Base-by-base conservation (phyloP, 2,888 invertebrate genomes). In the Nemoura dubitans region DNA sequence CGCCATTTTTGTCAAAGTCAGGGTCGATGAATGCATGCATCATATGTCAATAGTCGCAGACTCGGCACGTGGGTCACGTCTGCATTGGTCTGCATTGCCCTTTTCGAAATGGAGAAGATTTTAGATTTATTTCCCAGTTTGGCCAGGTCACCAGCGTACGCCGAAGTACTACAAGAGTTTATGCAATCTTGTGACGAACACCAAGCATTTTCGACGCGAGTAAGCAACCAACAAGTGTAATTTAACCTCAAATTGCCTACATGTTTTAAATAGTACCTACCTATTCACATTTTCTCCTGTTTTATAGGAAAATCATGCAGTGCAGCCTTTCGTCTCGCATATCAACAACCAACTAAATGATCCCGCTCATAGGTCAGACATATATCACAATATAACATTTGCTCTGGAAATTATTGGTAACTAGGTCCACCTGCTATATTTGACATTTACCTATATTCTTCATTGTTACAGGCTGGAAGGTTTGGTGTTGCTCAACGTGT, bases 41-140 rank as follows among this genome's bases (percentile, higher is more conserved):
- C n/a, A n/a, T n/a, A 59, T 14, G 59, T 59, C 16, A 59, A 59
- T 59, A 21, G 16, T 59, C 59, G n/a, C n/a, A n/a, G n/a, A n/a
- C n/a, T 14, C 16, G 59, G 21, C 59, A 59, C 59, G 59, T 59
- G 59, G 21, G 36, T 36, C 36, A 36, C 36, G 3, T n/a, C n/a
- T n/a, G n/a, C n/a, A n/a, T 36, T 36, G 21, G 21, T 59, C 59
- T 59, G 59, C 3, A 59, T 59, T 36, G 10, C 3, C 36, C 10
- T 36, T 36, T 36, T 36, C 59, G 59, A 85, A 85, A 59, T 81
- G 81, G 86, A 86, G 26, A 78, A 36, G 3, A 76, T 86, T 59
- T 86, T 86, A 84, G 83, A 83, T 77, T 86, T 86, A 29, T 86
- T 86, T 85, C 77, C 83, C 42, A 83, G 85, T n/a, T 77, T 87